Percentiles rank a stretch among this genome's conserved stretches.
These are phyloP conservation scores for Euleptes europaea DNA, from an alignment of 2,113 vertebrate species.

Conservation along the genomic window DNA sequence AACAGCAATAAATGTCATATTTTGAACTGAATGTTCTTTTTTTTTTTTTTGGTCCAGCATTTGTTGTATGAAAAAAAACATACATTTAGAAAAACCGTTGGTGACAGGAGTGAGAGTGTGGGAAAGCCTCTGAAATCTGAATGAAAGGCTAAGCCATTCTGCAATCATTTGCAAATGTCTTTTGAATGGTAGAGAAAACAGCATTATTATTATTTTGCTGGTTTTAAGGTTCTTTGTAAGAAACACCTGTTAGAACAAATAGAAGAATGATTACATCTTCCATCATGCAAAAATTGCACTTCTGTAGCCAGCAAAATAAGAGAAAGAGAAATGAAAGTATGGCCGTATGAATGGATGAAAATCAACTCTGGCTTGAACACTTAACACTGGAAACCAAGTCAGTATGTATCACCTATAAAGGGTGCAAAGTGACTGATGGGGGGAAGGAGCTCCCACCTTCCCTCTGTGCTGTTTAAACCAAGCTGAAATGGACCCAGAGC, in stretches of 20 bases:
- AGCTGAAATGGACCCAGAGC: too few relatives aligned
- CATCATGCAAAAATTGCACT: constrained; percentile 28
- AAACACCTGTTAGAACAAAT: constrained; percentile 59
- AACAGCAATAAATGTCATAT: neutral
- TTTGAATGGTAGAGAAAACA: constrained; percentile 2
- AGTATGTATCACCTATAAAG: neutral
- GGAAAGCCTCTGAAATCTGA: neutral
- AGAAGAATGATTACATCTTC: constrained; percentile 47
- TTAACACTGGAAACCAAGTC: neutral
- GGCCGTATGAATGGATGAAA: neutral
- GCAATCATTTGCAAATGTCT: constrained; percentile 35
- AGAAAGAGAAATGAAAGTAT: neutral
- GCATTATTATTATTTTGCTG: constrained; percentile 5
- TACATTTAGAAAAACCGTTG: constrained; percentile 21
- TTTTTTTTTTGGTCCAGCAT: neutral
- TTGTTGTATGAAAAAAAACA: constrained; percentile 34
- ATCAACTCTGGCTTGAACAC: neutral
- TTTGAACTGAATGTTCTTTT: constrained; percentile 22
- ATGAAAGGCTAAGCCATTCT: constrained; percentile 28
- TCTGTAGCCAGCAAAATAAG: constrained; percentile 11
- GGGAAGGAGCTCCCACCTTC: too few relatives aligned
- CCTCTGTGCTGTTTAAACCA: too few relatives aligned
- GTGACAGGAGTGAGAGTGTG: constrained; percentile 27
- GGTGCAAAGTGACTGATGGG: too few relatives aligned
- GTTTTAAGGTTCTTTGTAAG: constrained; percentile 34